Conservation (phyloP, 2,888 invertebrate genomes). For the Acanthococcus lagerstroemiae region DNA sequence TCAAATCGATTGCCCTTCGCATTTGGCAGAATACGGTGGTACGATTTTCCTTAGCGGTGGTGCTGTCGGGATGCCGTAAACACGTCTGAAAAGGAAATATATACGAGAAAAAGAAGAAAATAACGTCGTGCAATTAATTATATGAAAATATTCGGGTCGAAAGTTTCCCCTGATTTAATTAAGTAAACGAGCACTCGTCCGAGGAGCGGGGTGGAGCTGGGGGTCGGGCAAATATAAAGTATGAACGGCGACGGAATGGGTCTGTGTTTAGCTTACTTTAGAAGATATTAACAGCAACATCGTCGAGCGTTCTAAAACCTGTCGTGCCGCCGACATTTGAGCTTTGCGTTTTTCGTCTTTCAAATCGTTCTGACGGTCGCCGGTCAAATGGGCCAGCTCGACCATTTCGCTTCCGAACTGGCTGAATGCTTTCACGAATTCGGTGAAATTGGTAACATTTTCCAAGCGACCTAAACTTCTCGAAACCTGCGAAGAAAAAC, state of each 20-base stretch:
- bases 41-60: slow-evolving; percentile 84
- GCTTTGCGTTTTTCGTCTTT: slow-evolving; percentile 89
- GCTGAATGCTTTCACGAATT: slow-evolving; percentile 97
- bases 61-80: slow-evolving; percentile 86
- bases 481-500: slow-evolving; percentile 51
- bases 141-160: not conserved
- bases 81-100: too few species aligned
- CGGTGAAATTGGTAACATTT: slow-evolving; percentile 83
- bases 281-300: slow-evolving; percentile 94
- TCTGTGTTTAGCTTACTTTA: slow-evolving; percentile 53
- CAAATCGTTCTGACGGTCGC: slow-evolving; percentile 68
- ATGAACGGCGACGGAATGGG: too few species aligned
- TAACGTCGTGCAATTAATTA: not conserved
- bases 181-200: too few species aligned
- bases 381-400: slow-evolving; percentile 89
- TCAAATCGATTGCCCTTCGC: slow-evolving; percentile 91
- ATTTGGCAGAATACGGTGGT: slow-evolving; percentile 98
- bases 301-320: slow-evolving; percentile 89
- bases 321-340: slow-evolving; percentile 92
- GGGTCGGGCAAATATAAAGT: too few species aligned
- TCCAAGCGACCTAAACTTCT: slow-evolving; percentile 73
- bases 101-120: too few species aligned
- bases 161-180: too few species aligned
- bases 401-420: slow-evolving; percentile 99
- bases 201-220: too few species aligned